phyloP scores from a whole-genome alignment of 2,797 vertebrate genomes.

The Pipistrellus pipistrellus region DNA sequence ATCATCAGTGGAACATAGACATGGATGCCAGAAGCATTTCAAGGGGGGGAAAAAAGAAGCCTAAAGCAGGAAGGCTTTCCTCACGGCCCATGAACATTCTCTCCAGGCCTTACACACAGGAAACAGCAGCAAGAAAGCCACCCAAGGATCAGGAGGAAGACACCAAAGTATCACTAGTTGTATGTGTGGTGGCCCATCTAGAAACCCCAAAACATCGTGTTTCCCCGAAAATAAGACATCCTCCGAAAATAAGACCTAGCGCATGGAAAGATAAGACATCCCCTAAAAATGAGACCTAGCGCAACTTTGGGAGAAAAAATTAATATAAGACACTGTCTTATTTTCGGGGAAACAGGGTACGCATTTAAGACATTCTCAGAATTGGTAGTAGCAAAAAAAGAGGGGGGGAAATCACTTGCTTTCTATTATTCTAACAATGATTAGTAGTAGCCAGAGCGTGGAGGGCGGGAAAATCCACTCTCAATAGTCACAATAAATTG shows the following conservation, averaged over 20 bases:
- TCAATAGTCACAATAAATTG: neutral
- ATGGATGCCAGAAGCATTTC: neutral
- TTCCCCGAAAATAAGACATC: too few relatives aligned
- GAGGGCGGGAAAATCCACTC: neutral
- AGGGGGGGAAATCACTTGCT: neutral
- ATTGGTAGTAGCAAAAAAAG: neutral
- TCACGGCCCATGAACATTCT: neutral
- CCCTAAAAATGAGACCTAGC: too few relatives aligned
- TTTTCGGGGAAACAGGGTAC: too few relatives aligned
- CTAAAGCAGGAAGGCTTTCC: neutral
- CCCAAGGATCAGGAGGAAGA: neutral
- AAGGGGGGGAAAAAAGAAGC: neutral
- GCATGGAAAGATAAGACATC: too few relatives aligned
- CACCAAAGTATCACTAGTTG: neutral
- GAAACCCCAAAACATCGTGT: neutral
- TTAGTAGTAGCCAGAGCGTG: neutral
- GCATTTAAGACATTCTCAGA: neutral
- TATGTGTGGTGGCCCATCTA: neutral
- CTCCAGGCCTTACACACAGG: fast-evolving
- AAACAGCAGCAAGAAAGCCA: neutral
- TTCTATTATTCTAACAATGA: neutral
- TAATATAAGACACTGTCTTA: too few relatives aligned
- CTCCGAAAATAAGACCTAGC: too few relatives aligned
- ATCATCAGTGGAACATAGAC: neutral
- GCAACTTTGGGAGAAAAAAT: too few relatives aligned